These are phyloP conservation scores for Malthinus flaveolus DNA, from an alignment of 2,888 invertebrate species.

Conservation along the genomic window DNA sequence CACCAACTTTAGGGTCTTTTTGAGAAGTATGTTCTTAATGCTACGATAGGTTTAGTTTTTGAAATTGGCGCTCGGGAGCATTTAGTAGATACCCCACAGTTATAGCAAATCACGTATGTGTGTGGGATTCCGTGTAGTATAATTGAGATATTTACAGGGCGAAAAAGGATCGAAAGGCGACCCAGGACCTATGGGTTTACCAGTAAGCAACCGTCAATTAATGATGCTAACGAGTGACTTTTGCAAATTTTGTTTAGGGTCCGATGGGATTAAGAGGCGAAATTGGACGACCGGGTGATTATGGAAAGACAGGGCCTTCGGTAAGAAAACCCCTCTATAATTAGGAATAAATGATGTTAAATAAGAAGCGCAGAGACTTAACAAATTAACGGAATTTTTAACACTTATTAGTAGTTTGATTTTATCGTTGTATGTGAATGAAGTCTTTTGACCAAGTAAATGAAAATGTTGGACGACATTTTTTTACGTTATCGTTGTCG, in stretches of 20 bases:
- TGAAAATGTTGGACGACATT: not conserved
- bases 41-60: too few relatives aligned
- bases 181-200: slow-evolving; percentile 93
- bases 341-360: slow-evolving; percentile 46
- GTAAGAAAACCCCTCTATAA: slow-evolving; percentile 65
- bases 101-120: not conserved
- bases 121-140: too few relatives aligned
- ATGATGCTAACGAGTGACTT: slow-evolving; percentile 27
- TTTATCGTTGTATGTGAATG: not conserved
- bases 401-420: slow-evolving; percentile 14
- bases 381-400: slow-evolving; percentile 39
- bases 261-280: slow-evolving; percentile 82
- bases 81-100: too few relatives aligned
- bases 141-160: slow-evolving; percentile 62
- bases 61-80: too few relatives aligned
- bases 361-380: slow-evolving; percentile 51
- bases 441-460: too few relatives aligned
- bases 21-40: too few relatives aligned
- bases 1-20: too few relatives aligned
- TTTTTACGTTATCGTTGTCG: not conserved
- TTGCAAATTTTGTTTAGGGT: slow-evolving; percentile 60
- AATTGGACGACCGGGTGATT: slow-evolving; percentile 70
- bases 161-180: slow-evolving; percentile 81
- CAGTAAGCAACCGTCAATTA: slow-evolving; percentile 67
- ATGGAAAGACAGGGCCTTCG: slow-evolving; percentile 76